These are phyloP conservation scores for Morone chrysops DNA, from an alignment of 2,113 vertebrate species.

Conservation along the genomic window DNA sequence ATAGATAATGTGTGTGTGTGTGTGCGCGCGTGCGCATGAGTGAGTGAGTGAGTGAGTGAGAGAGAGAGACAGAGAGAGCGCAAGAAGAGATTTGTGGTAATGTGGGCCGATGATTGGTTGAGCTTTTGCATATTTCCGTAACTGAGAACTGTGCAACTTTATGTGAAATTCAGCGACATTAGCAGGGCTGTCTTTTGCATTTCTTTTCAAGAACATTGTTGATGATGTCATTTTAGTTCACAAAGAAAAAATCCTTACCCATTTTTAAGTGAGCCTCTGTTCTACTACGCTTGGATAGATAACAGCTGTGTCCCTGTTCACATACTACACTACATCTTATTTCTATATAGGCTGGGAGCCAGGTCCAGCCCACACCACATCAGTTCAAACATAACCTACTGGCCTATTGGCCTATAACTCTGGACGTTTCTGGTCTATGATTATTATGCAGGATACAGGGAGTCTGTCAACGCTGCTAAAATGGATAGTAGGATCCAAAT, in stretches of 20 bases:
- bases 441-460: too few relatives aligned
- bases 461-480: too few relatives aligned
- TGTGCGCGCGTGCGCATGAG: not conserved
- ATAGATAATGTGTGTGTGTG: slow-evolving; percentile 24
- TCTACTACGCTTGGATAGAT: not conserved
- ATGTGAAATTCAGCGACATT: not conserved
- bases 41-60: slow-evolving; percentile 11
- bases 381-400: too few relatives aligned
- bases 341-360: too few relatives aligned
- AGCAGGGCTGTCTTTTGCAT: not conserved
- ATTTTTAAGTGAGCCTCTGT: not conserved
- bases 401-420: too few relatives aligned
- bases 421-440: too few relatives aligned
- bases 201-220: not conserved
- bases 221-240: not conserved
- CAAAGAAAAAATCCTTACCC: not conserved
- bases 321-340: not conserved
- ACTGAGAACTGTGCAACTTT: not conserved
- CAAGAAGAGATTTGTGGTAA: slow-evolving; percentile 12
- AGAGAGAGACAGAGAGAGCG: too few relatives aligned
- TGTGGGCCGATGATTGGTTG: slow-evolving; percentile 3
- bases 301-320: not conserved
- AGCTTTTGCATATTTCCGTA: not conserved
- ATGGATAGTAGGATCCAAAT: too few relatives aligned
- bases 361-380: too few relatives aligned